Conservation (phyloP, 1,140 invertebrate species). For the Fopius arisanus region DNA sequence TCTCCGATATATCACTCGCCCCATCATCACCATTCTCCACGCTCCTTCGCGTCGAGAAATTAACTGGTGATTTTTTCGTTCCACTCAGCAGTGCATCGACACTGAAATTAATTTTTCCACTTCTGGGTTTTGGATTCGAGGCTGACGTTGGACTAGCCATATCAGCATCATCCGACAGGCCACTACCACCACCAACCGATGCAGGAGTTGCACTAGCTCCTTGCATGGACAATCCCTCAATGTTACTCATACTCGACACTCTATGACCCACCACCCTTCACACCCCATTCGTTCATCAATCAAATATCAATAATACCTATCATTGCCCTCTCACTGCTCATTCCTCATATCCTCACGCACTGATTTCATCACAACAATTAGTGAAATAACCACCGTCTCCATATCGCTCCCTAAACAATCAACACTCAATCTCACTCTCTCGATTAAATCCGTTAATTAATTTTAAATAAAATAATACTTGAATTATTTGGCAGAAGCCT, state of each 20-base stretch:
- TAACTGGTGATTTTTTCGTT: conserved; percentile 52
- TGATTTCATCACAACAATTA: background rate
- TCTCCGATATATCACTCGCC: conserved; percentile 31
- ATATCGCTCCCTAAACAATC: background rate
- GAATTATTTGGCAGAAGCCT: background rate
- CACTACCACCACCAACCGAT: conserved; percentile 23
- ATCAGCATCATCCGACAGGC: conserved; percentile 52
- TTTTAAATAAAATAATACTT: background rate
- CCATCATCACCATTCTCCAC: conserved; percentile 21
- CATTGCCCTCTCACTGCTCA: background rate
- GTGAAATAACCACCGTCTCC: background rate
- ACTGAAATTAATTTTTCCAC: conserved; percentile 63
- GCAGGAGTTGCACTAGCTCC: conserved; percentile 34
- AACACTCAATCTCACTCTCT: background rate
- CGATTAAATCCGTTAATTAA: background rate
- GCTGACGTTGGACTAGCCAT: conserved; percentile 59
- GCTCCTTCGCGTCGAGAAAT: conserved; percentile 12
- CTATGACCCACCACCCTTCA: background rate
- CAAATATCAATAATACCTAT: background rate
- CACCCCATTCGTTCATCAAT: background rate
- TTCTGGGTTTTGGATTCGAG: conserved; percentile 57
- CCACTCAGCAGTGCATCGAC: conserved; percentile 60
- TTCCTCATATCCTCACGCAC: background rate
- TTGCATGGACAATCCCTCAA: conserved; percentile 52
- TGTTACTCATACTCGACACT: conserved; percentile 43